Conservation (phyloP, 2,888 invertebrate species). For the Campopleginae sp. region DNA sequence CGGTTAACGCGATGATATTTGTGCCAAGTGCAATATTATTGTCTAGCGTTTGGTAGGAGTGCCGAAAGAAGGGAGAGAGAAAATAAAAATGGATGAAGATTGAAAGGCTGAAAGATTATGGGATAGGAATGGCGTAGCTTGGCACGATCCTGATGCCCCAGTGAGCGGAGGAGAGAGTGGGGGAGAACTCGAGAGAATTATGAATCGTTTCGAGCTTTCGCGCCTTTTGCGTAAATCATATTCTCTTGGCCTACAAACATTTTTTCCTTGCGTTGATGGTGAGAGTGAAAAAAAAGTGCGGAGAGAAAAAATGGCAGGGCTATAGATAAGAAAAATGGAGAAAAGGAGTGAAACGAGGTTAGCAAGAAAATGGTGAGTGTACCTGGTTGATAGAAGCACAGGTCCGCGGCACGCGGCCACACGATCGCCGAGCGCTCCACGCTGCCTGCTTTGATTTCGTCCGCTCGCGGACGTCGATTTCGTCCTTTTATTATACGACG, state of each 20-base stretch:
- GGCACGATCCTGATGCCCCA: conserved; percentile 60
- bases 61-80: conserved; percentile 44
- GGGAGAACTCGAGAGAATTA: conserved; percentile 23
- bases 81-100: conserved; percentile 47
- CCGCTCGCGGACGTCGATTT: conserved; percentile 77
- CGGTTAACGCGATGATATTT: conserved; percentile 57
- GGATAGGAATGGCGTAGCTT: conserved; percentile 66
- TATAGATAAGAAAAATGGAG: background rate
- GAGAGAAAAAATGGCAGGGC: background rate
- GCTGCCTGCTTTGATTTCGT: conserved; percentile 82
- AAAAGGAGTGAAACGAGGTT: background rate
- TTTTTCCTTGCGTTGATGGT: conserved; percentile 14
- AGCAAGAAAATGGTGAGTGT: conserved; percentile 49
- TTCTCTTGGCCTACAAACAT: conserved; percentile 22
- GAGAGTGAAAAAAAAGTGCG: background rate
- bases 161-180: background rate
- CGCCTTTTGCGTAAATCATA: conserved; percentile 41
- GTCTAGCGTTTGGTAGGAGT: conserved; percentile 60
- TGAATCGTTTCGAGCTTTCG: conserved; percentile 46
- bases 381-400: conserved; percentile 82
- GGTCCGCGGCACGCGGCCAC: conserved; percentile 83
- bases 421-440: conserved; percentile 83
- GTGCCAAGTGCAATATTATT: conserved; percentile 67
- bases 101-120: conserved; percentile 53
- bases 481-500: background rate